Conservation (phyloP, 2,113 vertebrate species). For the Plestiodon gilberti region DNA sequence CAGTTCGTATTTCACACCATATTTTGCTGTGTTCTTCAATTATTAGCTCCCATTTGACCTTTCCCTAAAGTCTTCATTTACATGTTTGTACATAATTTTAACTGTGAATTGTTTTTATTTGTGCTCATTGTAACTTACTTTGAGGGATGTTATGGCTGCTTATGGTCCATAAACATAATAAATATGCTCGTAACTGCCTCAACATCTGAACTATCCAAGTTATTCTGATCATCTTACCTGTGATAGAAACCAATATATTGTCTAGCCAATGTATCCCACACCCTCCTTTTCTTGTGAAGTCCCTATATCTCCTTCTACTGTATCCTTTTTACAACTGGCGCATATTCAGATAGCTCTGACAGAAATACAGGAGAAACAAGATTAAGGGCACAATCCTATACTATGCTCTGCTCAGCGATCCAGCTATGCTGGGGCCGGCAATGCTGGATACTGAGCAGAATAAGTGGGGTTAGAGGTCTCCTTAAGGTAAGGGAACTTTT, state of each 20-base stretch:
- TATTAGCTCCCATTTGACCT: not conserved
- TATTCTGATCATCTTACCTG: no score
- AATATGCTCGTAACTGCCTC: no score
- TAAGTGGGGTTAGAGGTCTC: no score
- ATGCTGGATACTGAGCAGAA: no score
- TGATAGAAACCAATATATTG: no score
- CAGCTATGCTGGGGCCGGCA: no score
- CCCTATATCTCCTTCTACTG: not conserved
- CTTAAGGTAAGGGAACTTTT: no score
- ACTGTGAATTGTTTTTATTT: not conserved
- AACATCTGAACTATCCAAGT: no score
- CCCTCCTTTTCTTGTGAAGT: not conserved
- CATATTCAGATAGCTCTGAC: not conserved
- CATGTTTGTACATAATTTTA: not conserved
- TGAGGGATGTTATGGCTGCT: not conserved
- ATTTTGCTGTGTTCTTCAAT: not conserved
- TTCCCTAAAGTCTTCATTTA: not conserved
- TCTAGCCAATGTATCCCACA: no score
- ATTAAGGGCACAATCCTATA: no score
- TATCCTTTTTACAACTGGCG: not conserved
- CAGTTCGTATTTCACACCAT: not conserved
- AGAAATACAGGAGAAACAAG: not conserved
- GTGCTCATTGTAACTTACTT: not conserved
- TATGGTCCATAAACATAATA: no score
- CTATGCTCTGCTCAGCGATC: no score